Percentiles rank a stretch among this genome's conserved stretches.
Evolutionary conservation across 2,113 vertebrate genomes (phyloP).

Genomic region (Azemiops feae): DNA sequence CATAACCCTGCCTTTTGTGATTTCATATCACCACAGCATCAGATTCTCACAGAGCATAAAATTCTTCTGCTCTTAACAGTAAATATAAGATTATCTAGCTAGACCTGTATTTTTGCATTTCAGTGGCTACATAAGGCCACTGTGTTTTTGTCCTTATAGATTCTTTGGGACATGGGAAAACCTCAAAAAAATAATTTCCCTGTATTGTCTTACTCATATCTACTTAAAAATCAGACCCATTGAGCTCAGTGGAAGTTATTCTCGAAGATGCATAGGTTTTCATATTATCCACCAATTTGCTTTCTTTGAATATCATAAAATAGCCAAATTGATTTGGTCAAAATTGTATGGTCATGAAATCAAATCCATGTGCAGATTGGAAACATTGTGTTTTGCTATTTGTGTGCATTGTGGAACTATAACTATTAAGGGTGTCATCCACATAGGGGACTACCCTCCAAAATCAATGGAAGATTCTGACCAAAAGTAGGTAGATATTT

Average conservation of each 20-base stretch:
- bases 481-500: not conserved
- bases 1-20: conserved; percentile 36
- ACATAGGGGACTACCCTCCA: not conserved
- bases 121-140: not conserved
- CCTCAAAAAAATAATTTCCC: not conserved
- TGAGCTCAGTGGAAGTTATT: not conserved
- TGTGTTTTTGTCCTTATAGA: not conserved
- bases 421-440: not conserved
- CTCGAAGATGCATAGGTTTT: not conserved
- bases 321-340: not conserved
- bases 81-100: not conserved
- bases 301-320: not conserved
- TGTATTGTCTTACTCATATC: not conserved
- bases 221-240: not conserved
- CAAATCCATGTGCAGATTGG: not conserved
- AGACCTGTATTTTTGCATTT: conserved; percentile 10
- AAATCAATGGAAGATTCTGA: not conserved
- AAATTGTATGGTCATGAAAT: not conserved
- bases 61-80: conserved; percentile 42
- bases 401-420: not conserved
- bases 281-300: not conserved
- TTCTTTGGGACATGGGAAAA: not conserved
- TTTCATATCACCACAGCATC: conserved; percentile 58
- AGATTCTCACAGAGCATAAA: conserved; percentile 49
- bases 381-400: not conserved